A percentile compares a stretch with the other conserved stretches of the same genome.
Conservation (phyloP, 2,888 invertebrate species). For the Marronus borbonicus region DNA sequence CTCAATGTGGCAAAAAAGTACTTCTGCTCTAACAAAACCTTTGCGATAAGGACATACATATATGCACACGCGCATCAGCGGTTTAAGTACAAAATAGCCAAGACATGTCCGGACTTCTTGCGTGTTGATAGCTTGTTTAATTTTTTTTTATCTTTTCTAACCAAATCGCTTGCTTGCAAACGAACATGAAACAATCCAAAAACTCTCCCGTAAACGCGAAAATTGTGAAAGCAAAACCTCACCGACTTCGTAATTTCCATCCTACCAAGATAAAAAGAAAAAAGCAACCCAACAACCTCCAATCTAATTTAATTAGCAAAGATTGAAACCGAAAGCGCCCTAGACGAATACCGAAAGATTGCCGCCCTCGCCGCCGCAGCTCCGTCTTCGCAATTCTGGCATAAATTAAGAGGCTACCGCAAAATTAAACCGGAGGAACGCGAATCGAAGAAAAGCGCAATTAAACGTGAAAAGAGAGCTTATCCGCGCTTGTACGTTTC, state of each 20-base stretch:
- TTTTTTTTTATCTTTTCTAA: too few species aligned
- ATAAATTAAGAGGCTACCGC: constrained; percentile 33
- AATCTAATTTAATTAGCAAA: constrained; percentile 18
- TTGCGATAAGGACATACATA: too few species aligned
- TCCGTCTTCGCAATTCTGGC: constrained; percentile 9
- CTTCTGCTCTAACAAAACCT: too few species aligned
- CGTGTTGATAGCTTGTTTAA: too few species aligned
- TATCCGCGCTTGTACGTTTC: neutral
- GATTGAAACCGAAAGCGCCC: neutral
- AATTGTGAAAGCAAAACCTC: too few species aligned
- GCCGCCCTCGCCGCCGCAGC: neutral
- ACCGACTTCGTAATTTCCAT: neutral
- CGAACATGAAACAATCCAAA: too few species aligned
- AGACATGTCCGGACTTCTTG: too few species aligned
- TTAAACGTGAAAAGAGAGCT: constrained; percentile 13
- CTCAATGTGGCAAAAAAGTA: too few species aligned
- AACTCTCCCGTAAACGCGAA: neutral
- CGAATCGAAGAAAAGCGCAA: constrained; percentile 1
- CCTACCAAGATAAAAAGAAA: neutral
- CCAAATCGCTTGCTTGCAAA: too few species aligned
- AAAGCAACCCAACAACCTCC: neutral
- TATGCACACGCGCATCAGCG: too few species aligned
- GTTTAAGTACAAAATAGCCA: too few species aligned
- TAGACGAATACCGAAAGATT: neutral
- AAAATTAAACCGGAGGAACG: constrained; percentile 11